These are phyloP conservation scores for Alauda arvensis DNA, from an alignment of 2,797 vertebrate species.

Conservation along the genomic window DNA sequence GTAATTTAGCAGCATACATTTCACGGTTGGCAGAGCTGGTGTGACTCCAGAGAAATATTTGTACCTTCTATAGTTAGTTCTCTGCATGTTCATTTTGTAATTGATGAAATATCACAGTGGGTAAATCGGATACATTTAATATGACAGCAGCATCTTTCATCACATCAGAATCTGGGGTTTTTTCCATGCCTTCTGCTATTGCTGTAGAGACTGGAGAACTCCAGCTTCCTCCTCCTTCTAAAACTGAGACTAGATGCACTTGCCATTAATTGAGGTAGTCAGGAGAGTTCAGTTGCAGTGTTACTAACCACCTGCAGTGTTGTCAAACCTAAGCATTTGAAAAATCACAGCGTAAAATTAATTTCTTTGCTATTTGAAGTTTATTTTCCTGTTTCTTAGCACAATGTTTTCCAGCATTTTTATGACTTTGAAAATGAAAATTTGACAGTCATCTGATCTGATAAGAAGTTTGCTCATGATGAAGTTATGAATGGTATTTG, in stretches of 20 bases:
- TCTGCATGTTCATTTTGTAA: conserved; percentile 62
- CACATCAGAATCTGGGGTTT: not conserved
- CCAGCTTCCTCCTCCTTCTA: not conserved
- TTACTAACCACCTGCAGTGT: not conserved
- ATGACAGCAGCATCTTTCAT: conserved; percentile 10
- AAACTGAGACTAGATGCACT: not conserved
- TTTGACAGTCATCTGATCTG: not conserved
- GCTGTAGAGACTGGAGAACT: not conserved
- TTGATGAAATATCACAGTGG: conserved; percentile 38
- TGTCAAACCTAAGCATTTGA: not conserved
- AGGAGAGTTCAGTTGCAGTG: not conserved
- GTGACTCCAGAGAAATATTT: conserved; percentile 62
- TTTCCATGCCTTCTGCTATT: not conserved
- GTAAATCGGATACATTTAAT: conserved; percentile 39
- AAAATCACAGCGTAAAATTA: not conserved
- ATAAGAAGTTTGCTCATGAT: not conserved
- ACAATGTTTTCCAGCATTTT: not conserved
- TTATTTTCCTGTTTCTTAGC: not conserved
- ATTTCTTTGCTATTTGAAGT: not conserved
- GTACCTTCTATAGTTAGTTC: conserved; percentile 55
- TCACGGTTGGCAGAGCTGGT: conserved; percentile 57
- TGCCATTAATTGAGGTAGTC: not conserved
- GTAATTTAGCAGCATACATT: conserved; percentile 50
- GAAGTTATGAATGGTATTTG: not conserved
- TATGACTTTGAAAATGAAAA: not conserved